Base-by-base conservation (phyloP, 1,140 invertebrate genomes). In the Mya arenaria region DNA sequence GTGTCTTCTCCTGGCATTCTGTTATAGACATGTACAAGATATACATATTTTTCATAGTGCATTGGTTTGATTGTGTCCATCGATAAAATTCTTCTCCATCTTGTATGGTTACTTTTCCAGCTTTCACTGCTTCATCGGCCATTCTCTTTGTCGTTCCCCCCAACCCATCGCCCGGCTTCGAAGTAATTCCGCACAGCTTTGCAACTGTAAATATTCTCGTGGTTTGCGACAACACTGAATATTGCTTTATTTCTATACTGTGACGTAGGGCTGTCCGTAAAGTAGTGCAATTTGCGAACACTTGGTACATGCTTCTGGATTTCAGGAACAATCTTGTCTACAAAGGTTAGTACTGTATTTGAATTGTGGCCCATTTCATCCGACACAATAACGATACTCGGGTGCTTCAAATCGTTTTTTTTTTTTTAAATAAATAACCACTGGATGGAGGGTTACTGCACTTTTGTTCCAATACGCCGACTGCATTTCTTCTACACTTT, bases 201-300 rank as follows among this genome's bases (percentile, higher is more conserved):
- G n/a, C n/a, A n/a, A n/a, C n/a, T n/a, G n/a, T 17, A 82, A 37
- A n/a, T 10, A 30, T 32, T 30, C 39, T 32, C 25, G 55, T 37
- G 80, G 13, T 65, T 65, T 6, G 73, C 75, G 4, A 82, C 79
- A 1, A 75, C 4, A 30, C 63, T 10, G 19, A 82, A 73, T 6
- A 82, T 73, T n/a, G 5, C 10, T 30, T 58, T 34, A 82, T 82
- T 82, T 25, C 71, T 15, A 52, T 82, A 82, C 37, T 74, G 79
- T 13, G 37, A 55, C 25, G 79, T 62, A 3, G 79, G 79, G 25
- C 30, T 56, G 36, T 75, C 71, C 32, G 71, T 77, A 55, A 73
- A 55, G 60, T 83, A 83, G 52, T 83, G 71, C 10, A 82, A 36
- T 19, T 17, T 36, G 44, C 34, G 41, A 48, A 73, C n/a, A 34